Evolutionary conservation across 1,140 invertebrate species (phyloP).

Genomic region (Calliphora vicina): DNA sequence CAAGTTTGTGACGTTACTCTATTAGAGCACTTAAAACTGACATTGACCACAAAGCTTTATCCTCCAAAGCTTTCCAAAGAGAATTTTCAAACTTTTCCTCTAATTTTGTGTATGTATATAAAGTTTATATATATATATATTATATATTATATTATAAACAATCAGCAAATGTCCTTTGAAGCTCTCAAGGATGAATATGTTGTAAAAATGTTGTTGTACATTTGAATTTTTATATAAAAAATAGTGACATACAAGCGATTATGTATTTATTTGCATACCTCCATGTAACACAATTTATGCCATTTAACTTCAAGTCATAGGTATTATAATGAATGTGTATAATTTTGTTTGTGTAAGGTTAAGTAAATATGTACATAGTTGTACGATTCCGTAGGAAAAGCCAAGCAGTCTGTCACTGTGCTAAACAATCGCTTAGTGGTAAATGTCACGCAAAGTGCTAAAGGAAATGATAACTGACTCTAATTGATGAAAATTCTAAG

Average conservation of each 20-base stretch:
- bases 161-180: not conserved
- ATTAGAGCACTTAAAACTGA: too few species aligned
- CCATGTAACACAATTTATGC: not conserved
- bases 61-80: too few species aligned
- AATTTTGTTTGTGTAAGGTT: not conserved
- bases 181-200: not conserved
- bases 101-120: too few species aligned
- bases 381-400: not conserved
- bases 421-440: not conserved
- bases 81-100: too few species aligned
- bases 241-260: not conserved
- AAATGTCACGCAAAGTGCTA: not conserved
- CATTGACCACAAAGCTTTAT: too few species aligned
- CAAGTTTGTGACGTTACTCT: too few species aligned
- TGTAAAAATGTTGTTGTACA: not conserved
- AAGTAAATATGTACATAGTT: not conserved
- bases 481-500: conserved; percentile 3
- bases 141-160: not conserved
- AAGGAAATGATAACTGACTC: conserved; percentile 2
- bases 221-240: not conserved
- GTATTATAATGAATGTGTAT: not conserved
- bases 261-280: not conserved
- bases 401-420: not conserved
- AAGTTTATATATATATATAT: too few species aligned
- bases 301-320: not conserved